phyloP scores from a whole-genome alignment of 2,888 invertebrate species.

The Coleophora deauratella region DNA sequence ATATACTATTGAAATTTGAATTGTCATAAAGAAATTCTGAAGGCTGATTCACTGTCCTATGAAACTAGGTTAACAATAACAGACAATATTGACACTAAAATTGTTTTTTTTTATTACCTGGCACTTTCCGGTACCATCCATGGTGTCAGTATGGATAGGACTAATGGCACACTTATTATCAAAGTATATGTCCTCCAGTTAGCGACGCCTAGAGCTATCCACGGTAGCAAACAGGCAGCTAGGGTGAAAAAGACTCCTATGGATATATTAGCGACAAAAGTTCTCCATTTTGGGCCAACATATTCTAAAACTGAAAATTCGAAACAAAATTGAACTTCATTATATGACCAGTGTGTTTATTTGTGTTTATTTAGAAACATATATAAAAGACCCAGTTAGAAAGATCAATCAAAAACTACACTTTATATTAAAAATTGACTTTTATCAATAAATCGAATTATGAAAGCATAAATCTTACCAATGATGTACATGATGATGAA shows the following conservation, averaged over 20 bases:
- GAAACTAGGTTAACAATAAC: too few relatives aligned
- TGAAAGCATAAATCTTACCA: too few relatives aligned
- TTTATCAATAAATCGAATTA: too few relatives aligned
- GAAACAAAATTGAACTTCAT: background rate
- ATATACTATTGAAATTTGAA: too few relatives aligned
- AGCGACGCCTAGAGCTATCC: conserved; percentile 85
- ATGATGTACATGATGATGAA: conserved; percentile 94
- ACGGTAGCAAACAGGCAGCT: conserved; percentile 86
- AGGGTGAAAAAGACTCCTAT: conserved; percentile 90
- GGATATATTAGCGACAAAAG: conserved; percentile 93
- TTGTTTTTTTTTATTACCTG: conserved; percentile 69
- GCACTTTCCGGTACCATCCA: conserved; percentile 89
- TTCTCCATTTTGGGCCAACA: conserved; percentile 91
- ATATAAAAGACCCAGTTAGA: too few relatives aligned
- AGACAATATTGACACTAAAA: too few relatives aligned
- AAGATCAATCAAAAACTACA: too few relatives aligned
- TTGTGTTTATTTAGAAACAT: too few relatives aligned
- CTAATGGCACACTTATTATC: conserved; percentile 82
- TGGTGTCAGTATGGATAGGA: conserved; percentile 80
- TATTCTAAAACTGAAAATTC: conserved; percentile 83
- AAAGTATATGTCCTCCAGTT: conserved; percentile 86
- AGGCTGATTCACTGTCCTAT: too few relatives aligned
- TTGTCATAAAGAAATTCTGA: too few relatives aligned
- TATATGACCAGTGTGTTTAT: background rate
- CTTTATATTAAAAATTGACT: too few relatives aligned